Evolutionary conservation across 2,888 invertebrate species (phyloP), one percentile per base, ranked within the genome.

Genomic region (Agrochola lota): DNA sequence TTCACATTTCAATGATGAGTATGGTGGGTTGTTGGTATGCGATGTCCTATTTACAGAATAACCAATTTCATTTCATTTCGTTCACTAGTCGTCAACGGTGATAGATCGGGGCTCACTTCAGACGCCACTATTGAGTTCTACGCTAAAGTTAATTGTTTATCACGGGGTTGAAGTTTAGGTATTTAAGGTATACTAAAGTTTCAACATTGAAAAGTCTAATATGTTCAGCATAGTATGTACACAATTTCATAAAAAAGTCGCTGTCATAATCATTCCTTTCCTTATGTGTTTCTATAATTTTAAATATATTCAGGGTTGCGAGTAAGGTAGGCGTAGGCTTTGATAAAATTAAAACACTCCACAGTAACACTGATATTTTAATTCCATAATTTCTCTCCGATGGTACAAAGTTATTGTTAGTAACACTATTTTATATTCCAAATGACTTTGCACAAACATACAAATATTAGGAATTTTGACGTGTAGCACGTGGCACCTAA

Each of bases 401-500:
- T 46, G 30, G 74, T 82, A 87, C 55, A 85, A 85, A 87, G 35
- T 52, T 63, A 0, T 60, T 66, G 4, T 64, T 68, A 26, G 20
- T 57, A 55, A 57, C 66, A 74, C 86, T 91, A 92, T 88, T 89
- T 90, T 76, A 88, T 86, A 75, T 90, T 89, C 87, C 89, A 88
- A 81, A 91, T 77, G 74, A 90, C 76, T 78, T 87, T 71, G 73
- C 88, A 89, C 72, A 90, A 76, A 87, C 86, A 90, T 74, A 89
- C 71, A 67, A 89, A 60, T 66, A 88, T 75, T 77, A 87, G 84
- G 43, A 88, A 77, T 74, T 76, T 86, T 73, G 91, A 86, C 46
- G 80, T 79, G 83, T 74, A 80, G 57, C 67, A 76, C 79, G 84
- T 73, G 59, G 91, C 86, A 86, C 91, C 94, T 94, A 93, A 62